Percentiles rank a stretch among this genome's conserved stretches.
Conservation (phyloP, 2,888 invertebrate species). For the Silvanus unidentatus region DNA sequence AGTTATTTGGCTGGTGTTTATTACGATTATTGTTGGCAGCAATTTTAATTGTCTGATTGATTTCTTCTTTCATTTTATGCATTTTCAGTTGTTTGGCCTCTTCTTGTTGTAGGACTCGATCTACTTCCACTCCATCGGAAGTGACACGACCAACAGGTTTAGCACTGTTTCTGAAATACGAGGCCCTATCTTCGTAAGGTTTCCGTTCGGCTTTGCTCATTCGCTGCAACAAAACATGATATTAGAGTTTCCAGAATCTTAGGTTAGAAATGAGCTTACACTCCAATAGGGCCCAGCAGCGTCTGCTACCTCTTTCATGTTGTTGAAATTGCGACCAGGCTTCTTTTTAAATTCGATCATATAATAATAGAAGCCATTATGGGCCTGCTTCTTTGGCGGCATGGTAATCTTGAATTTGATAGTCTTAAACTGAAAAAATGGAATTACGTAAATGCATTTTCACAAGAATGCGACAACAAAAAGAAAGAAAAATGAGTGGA, state of each 20-base stretch:
- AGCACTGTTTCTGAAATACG: constrained; percentile 11
- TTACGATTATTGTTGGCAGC: constrained; percentile 13
- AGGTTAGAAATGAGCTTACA: no score
- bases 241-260: background rate
- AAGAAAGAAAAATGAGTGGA: no score
- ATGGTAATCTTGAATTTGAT: constrained; percentile 15
- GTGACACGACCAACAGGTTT: constrained; percentile 17
- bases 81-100: constrained; percentile 15
- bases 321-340: constrained; percentile 16
- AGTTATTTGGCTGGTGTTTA: no score
- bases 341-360: constrained; percentile 23
- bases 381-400: constrained; percentile 22
- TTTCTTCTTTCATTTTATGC: constrained; percentile 24
- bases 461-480: no score
- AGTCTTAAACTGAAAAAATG: no score
- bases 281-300: constrained; percentile 21
- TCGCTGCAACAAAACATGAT: constrained; percentile 9
- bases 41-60: constrained; percentile 14
- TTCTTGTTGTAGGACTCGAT: constrained; percentile 19
- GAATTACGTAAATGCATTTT: no score
- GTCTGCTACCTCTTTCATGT: constrained; percentile 19
- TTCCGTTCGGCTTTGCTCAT: constrained; percentile 21
- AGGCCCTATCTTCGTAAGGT: constrained; percentile 23
- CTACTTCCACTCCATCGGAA: constrained; percentile 26
- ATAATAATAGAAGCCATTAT: constrained; percentile 28